Conservation (phyloP, 1,140 invertebrate species). For the Magallana gigas region DNA sequence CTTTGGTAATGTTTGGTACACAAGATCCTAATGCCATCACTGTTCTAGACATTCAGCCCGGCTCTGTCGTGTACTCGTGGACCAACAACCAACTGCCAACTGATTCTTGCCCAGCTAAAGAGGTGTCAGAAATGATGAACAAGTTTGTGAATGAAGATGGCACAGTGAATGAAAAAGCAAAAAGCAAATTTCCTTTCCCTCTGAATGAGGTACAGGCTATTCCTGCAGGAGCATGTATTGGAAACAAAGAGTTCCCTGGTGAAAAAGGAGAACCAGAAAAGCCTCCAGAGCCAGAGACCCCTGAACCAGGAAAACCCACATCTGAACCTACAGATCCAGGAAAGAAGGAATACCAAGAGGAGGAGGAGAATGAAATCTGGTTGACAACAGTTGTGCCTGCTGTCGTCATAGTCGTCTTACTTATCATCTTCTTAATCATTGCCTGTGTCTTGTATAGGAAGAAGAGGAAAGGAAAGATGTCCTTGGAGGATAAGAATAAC, state of each 20-base stretch:
- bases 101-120: constrained; percentile 86
- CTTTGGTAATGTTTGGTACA: constrained; percentile 85
- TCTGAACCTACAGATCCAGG: neutral
- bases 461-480: constrained; percentile 90
- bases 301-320: constrained; percentile 42
- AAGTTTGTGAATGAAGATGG: constrained; percentile 82
- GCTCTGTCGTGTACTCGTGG: constrained; percentile 85
- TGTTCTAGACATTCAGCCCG: constrained; percentile 83
- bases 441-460: constrained; percentile 93
- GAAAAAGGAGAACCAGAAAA: neutral
- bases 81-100: constrained; percentile 88
- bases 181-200: constrained; percentile 87
- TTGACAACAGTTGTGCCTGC: constrained; percentile 94
- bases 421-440: constrained; percentile 90
- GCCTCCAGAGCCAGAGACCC: constrained; percentile 3
- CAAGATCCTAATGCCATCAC: constrained; percentile 86
- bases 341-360: constrained; percentile 55
- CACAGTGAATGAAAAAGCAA: constrained; percentile 82
- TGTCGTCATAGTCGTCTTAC: constrained; percentile 92
- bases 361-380: constrained; percentile 86
- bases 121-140: constrained; percentile 86
- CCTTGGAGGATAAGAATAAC: constrained; percentile 84
- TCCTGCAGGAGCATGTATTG: constrained; percentile 86
- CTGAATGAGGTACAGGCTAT: constrained; percentile 84
- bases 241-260: constrained; percentile 73